Conservation (phyloP, 2,797 vertebrate species). For the Macrochelys suwanniensis region DNA sequence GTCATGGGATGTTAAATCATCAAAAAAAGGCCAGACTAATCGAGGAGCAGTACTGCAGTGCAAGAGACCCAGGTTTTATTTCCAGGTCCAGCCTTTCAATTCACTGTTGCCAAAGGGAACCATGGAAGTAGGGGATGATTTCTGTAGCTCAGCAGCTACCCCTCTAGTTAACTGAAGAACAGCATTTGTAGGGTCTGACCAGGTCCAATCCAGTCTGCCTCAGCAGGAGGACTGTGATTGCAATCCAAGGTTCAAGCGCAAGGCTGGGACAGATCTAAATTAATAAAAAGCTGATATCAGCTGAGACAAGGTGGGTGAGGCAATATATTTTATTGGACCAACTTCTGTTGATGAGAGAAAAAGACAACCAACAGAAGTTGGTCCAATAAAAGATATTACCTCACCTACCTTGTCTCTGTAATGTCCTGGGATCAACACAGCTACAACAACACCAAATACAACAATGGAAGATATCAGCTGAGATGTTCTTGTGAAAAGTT, state of each 20-base stretch:
- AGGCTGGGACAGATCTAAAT: neutral
- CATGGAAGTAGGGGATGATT: neutral
- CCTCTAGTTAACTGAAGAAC: neutral
- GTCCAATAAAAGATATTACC: neutral
- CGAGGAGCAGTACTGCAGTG: neutral
- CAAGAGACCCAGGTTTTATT: neutral
- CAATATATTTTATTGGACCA: neutral
- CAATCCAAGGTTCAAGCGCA: neutral
- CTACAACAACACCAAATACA: no score
- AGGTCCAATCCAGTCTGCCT: neutral
- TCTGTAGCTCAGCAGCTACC: neutral
- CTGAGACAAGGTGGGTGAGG: neutral
- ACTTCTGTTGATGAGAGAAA: neutral
- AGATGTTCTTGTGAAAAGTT: no score
- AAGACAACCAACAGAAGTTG: neutral
- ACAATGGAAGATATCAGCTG: no score
- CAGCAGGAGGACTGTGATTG: neutral
- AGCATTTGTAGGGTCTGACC: neutral
- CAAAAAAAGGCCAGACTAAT: neutral
- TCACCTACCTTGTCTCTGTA: neutral
- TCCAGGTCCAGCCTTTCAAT: neutral
- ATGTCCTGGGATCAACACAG: neutral
- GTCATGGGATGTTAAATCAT: neutral
- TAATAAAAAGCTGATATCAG: neutral
- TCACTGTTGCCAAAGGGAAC: neutral